These are phyloP conservation scores for Acanthosepion pharaonis DNA, from an alignment of 2,888 invertebrate genomes.

Conservation along the genomic window DNA sequence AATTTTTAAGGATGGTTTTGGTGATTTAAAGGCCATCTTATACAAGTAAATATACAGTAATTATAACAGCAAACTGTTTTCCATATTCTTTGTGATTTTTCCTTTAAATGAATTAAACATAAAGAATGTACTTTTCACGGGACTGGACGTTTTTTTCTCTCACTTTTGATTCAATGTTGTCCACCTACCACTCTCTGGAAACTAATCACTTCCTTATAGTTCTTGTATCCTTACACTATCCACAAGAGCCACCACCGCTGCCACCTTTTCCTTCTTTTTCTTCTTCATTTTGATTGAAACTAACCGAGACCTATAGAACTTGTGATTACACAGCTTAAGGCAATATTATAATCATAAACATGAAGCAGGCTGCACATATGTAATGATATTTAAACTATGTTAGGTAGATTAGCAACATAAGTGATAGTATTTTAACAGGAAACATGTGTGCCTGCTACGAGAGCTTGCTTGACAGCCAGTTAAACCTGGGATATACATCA, in stretches of 20 bases:
- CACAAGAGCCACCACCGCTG: neutral
- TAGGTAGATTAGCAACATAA: slow-evolving; percentile 33
- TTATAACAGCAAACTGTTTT: neutral
- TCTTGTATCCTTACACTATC: neutral
- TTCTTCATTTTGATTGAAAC: slow-evolving; percentile 33
- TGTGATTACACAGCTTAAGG: slow-evolving; percentile 21
- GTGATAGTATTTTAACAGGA: slow-evolving; percentile 33
- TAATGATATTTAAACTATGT: slow-evolving; percentile 33
- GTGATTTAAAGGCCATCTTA: no score
- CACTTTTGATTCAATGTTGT: neutral
- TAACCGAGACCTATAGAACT: neutral
- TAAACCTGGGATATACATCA: slow-evolving; percentile 33
- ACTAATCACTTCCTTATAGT: neutral
- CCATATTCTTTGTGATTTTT: neutral
- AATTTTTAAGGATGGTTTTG: no score
- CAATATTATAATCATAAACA: slow-evolving; percentile 33
- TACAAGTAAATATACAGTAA: no score
- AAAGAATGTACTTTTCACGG: neutral
- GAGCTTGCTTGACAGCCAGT: slow-evolving; percentile 33
- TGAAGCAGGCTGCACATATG: slow-evolving; percentile 6
- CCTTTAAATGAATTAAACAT: neutral
- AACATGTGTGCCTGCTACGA: slow-evolving; percentile 8
- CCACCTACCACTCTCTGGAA: neutral
- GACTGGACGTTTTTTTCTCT: neutral
- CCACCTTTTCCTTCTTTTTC: no score